Base-by-base conservation (phyloP, 23 tunicate genomes). In the Trididemnum miniatum region DNA sequence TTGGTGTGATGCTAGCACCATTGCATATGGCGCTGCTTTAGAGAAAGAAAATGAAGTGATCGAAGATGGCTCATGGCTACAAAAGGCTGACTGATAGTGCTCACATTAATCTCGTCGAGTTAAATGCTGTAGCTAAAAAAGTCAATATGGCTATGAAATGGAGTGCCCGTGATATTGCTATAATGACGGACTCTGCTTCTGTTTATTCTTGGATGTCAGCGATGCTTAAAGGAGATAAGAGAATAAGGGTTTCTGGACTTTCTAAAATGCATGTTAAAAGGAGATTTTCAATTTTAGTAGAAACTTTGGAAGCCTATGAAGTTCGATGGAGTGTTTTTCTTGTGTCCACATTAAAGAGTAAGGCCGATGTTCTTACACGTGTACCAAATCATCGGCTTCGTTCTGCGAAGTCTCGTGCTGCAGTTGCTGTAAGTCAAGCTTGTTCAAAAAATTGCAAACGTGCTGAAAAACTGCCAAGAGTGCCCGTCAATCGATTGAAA, bases 41-140 rank as follows among this genome's bases (percentile, higher is more conserved):
- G 65, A 51, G 33, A 60, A 23, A 23, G 35, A 59, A 9, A 60
- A 57, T 29, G 59, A 78, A 27, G 37, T 78, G 2, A 60, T 78
- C 20, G 72, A 78, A 59, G 83, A 78, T 78, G 83, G 67, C 9
- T 72, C 83, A n/a, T 78, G 71, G 83, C 23, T 78, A 35, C 65
- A 72, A 78, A 78, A 78, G 35, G 38, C 34, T 27, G 83, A 78
- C n/a, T 51, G 83, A 57, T 78, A 34, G 72, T 24, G 37, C 83
- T 51, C 72, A 59, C 72, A 78, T 78, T 28, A 78, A 78, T 59
- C 37, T 78, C 4, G 71, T 72, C 2, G 83, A 78, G 37, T 59
- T 78, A 72, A 60, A 78, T 22, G 83, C 83, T 25, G 83, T 78
- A 12, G 57, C 65, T 24, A 80, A 65, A 37, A 54, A 54, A 62